These are phyloP conservation scores for Petrocephalus schoutedeni DNA, from an alignment of 2,797 vertebrate genomes.

Conservation along the genomic window DNA sequence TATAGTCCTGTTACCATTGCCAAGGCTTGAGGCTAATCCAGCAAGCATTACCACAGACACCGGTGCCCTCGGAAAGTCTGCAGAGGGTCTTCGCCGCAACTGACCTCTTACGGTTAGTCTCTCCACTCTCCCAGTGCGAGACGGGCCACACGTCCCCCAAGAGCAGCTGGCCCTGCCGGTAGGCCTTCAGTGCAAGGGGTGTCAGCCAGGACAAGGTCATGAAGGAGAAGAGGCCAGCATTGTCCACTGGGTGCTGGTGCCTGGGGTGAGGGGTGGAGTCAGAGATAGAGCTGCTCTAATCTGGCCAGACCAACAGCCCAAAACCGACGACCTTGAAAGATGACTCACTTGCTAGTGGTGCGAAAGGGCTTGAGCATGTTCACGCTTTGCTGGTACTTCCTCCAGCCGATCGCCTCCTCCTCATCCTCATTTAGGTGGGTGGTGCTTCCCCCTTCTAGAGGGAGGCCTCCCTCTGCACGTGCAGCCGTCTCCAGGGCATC, in stretches of 20 bases:
- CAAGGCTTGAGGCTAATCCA: no score
- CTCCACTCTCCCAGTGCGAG: conserved; percentile 78
- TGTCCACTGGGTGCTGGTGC: conserved; percentile 81
- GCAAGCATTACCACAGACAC: no score
- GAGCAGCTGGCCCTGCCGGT: conserved; percentile 78
- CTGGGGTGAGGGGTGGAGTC: conserved; percentile 41
- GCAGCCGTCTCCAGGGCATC: conserved; percentile 80
- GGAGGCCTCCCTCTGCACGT: conserved; percentile 74
- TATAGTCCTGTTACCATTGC: neutral
- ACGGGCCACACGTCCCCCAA: conserved; percentile 79
- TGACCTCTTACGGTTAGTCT: conserved; percentile 79
- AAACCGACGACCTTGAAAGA: neutral
- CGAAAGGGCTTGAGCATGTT: conserved; percentile 76
- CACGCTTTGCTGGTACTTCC: conserved; percentile 78
- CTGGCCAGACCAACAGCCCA: neutral
- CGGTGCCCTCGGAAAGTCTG: neutral
- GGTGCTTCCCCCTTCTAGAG: conserved; percentile 64
- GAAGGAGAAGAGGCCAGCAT: conserved; percentile 83
- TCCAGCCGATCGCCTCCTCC: conserved; percentile 66
- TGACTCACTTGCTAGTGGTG: conserved; percentile 78
- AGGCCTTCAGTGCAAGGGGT: conserved; percentile 66
- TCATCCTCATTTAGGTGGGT: conserved; percentile 64
- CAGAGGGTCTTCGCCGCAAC: conserved; percentile 25
- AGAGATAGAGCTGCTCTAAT: neutral
- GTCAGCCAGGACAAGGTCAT: conserved; percentile 93